These are phyloP conservation scores for Isurus oxyrinchus DNA, from an alignment of 2,113 vertebrate species.

Conservation along the genomic window DNA sequence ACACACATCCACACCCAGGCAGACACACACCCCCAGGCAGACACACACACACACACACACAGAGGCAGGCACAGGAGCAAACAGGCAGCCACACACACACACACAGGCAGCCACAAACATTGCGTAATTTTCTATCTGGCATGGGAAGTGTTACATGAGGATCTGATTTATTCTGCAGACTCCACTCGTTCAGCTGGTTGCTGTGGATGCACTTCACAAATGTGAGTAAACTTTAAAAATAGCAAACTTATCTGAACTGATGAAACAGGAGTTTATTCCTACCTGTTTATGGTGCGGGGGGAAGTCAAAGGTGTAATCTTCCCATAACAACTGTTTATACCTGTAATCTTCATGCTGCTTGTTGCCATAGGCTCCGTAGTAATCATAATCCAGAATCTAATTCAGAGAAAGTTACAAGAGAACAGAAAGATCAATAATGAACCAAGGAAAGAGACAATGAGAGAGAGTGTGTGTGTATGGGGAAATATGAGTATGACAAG, in stretches of 20 bases:
- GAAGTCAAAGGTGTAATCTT: slow-evolving; percentile 86
- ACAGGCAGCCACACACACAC: background rate
- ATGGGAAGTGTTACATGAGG: no score
- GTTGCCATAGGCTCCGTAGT: slow-evolving; percentile 71
- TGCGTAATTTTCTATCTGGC: no score
- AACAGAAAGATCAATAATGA: background rate
- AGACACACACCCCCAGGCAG: background rate
- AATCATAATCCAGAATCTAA: slow-evolving; percentile 82
- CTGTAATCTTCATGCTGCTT: slow-evolving; percentile 55
- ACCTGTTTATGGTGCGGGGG: slow-evolving; percentile 79
- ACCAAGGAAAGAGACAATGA: background rate
- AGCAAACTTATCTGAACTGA: background rate
- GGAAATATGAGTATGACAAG: no score
- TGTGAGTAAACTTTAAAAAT: background rate
- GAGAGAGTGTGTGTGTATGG: background rate
- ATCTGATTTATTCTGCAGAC: background rate
- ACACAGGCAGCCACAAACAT: background rate
- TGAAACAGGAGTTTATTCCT: slow-evolving; percentile 42
- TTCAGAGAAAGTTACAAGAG: fast-evolving
- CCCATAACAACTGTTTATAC: slow-evolving; percentile 68
- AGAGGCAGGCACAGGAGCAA: no score
- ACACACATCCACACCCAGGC: background rate
- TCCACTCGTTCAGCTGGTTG: background rate
- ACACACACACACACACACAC: no score
- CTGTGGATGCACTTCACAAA: background rate